These are phyloP conservation scores for Anser cygnoides DNA, from an alignment of 2,113 vertebrate genomes.

Conservation along the genomic window DNA sequence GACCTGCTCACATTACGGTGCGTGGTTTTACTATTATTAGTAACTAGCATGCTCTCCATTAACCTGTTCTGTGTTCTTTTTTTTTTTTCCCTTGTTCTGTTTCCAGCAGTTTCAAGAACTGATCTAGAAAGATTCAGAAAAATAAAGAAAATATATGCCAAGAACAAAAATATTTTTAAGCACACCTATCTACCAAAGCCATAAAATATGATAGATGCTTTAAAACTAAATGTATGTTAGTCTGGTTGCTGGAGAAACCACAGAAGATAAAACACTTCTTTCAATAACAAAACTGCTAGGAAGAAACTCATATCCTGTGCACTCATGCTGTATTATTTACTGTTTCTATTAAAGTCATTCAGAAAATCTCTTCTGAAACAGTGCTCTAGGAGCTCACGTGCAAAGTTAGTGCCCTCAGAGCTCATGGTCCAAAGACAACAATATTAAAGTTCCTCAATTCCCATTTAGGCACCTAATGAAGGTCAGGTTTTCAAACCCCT, in stretches of 20 bases:
- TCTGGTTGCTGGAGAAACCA: conserved; percentile 3
- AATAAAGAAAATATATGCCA: background rate
- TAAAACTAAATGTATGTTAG: conserved; percentile 17
- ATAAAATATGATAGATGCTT: background rate
- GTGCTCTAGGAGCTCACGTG: background rate
- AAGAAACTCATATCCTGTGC: conserved; percentile 31
- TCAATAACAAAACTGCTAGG: background rate
- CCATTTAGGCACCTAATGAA: background rate
- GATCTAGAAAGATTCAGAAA: background rate
- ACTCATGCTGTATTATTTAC: background rate
- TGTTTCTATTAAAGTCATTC: conserved; percentile 37
- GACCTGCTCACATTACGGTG: background rate
- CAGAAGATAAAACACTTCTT: conserved; percentile 19
- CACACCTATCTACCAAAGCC: background rate
- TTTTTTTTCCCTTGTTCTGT: background rate
- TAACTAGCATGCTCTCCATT: background rate
- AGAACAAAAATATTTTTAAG: conserved; percentile 34
- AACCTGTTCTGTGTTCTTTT: background rate
- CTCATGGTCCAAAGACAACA: background rate
- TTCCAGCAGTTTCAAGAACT: background rate
- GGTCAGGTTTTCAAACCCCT: background rate
- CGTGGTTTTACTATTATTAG: background rate
- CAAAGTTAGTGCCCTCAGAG: background rate
- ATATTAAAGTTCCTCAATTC: background rate
- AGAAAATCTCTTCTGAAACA: conserved; percentile 10